These are phyloP conservation scores for Carlito syrichta DNA, from an alignment of 2,113 vertebrate species.

Conservation along the genomic window DNA sequence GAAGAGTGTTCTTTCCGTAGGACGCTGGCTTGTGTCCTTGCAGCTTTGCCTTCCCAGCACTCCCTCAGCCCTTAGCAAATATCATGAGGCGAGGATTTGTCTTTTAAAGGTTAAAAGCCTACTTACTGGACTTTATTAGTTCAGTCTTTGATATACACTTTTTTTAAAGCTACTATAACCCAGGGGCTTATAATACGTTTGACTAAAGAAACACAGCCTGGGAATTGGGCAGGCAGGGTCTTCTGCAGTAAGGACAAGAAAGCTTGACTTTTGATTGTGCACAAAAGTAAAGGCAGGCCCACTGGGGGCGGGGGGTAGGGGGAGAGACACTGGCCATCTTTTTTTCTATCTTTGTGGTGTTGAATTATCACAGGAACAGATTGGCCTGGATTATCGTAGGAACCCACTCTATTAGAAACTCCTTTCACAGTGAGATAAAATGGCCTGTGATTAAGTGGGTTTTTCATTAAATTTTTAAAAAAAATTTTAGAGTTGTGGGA, in stretches of 20 bases:
- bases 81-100: background rate
- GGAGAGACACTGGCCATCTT: background rate
- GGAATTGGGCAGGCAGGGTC: background rate
- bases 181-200: background rate
- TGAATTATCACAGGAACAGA: background rate
- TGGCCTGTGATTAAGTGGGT: background rate
- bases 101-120: background rate
- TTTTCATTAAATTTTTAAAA: no score
- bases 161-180: background rate
- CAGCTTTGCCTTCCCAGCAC: background rate
- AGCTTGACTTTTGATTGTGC: conserved; percentile 21
- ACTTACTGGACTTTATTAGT: background rate
- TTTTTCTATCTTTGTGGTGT: background rate
- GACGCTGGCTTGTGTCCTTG: background rate
- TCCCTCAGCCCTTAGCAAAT: background rate
- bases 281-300: no score
- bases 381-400: background rate
- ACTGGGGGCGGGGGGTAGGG: no score
- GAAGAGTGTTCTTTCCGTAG: background rate
- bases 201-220: background rate
- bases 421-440: background rate
- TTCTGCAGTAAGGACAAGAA: background rate
- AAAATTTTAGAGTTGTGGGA: no score
- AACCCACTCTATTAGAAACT: background rate
- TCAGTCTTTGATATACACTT: background rate